Base-by-base conservation (phyloP, 2,797 vertebrate species). In the Scleropages formosus region DNA sequence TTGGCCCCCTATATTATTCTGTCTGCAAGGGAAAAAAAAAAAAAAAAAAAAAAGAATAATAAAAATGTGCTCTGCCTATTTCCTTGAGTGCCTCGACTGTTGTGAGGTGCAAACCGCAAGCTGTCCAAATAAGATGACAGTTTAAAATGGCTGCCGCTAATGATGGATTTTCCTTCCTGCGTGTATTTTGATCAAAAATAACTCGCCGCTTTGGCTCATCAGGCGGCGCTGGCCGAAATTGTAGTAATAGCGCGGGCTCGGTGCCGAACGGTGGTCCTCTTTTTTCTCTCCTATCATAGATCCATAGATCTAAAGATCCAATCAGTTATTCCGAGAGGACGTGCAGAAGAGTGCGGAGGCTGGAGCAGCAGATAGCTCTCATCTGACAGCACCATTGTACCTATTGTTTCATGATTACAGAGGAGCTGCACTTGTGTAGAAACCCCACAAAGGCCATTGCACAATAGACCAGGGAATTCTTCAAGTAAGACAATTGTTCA, bases 111-210 rank as follows among this genome's bases (percentile, higher is more conserved):
- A 78, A 89, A 83, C 83, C 80, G 85, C 84, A 78, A 83, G 83
- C 84, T 87, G 88, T 89, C 90, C 86, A 88, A 91, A 88, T 84
- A 88, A 84, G 85, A 87, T 82, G 84, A 88, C 87, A 86, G 84
- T 77, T n/a, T 81, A 79, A 86, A 87, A 90, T 81, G 81, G 75
- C 82, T 84, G 82, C 80, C 76, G 82, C 85, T 89, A 88, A 91
- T 88, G 85, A 89, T 86, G 83, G 87, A 87, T 84, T 87, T 85
- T 84, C 77, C 87, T 83, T n/a, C 77, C 81, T 56, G 80, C 49
- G 78, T 78, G 81, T 64, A 81, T 87, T 90, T 87, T 87, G 84
- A 88, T 91, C 83, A 89, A 84, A 88, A 89, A 89, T 84, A 84
- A 83, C 83, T 85, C 70, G 49, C 44, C 47, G 63, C 71, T 58